These are phyloP conservation scores for Leptinotarsa peninsularis DNA, from an alignment of 2,888 invertebrate genomes.

Conservation along the genomic window DNA sequence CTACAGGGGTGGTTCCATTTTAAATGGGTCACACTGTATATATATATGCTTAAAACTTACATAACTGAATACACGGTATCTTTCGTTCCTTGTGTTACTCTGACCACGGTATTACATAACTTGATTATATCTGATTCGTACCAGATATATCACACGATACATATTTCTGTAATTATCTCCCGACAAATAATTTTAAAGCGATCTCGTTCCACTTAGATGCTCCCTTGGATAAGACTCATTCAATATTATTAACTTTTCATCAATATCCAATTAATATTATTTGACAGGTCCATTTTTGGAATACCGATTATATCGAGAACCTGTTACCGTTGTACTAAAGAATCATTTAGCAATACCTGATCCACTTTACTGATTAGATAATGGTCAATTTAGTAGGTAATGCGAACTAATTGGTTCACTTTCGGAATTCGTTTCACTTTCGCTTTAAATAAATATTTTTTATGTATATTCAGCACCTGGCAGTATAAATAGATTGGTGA, in stretches of 20 bases:
- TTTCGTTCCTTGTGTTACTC: neutral
- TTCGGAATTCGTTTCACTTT: constrained; percentile 22
- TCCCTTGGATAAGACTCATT: constrained; percentile 25
- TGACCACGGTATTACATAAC: neutral
- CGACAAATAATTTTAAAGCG: neutral
- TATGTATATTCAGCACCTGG: neutral
- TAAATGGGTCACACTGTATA: too few species aligned
- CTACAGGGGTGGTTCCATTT: too few species aligned
- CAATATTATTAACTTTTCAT: constrained; percentile 27
- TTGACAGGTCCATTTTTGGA: constrained; percentile 23
- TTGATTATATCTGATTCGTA: neutral
- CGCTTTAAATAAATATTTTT: constrained; percentile 16
- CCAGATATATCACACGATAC: constrained; percentile 6
- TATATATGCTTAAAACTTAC: too few species aligned
- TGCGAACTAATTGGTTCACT: constrained; percentile 25
- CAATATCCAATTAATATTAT: constrained; percentile 28
- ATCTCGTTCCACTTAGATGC: constrained; percentile 26
- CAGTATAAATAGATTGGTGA: neutral
- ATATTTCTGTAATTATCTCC: constrained; percentile 5
- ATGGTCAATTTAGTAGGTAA: constrained; percentile 24
- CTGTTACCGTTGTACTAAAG: constrained; percentile 13
- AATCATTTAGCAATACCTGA: constrained; percentile 26
- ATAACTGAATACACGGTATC: too few species aligned
- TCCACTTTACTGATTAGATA: constrained; percentile 26
- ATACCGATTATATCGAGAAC: constrained; percentile 17